A percentile compares a stretch with the other conserved stretches of the same genome.
phyloP scores from a whole-genome alignment of 2,797 vertebrate species.

The Oreortyx pictus region DNA sequence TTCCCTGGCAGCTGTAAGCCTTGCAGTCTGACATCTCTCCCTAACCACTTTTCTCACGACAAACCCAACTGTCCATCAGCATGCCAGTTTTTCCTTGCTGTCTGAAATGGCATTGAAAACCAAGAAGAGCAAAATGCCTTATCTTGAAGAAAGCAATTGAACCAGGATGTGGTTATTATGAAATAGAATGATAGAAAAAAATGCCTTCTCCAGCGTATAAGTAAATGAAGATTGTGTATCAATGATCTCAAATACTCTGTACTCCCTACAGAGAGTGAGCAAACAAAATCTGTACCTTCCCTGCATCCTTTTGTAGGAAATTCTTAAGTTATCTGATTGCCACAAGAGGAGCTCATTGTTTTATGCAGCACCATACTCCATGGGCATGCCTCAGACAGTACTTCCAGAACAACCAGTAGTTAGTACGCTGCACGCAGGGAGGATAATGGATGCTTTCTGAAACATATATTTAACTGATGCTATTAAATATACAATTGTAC shows the following conservation, averaged over 20 bases:
- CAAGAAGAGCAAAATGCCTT: background rate
- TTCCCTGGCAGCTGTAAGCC: background rate
- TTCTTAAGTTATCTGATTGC: background rate
- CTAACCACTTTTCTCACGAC: background rate
- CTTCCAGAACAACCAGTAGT: background rate
- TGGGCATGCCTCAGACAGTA: background rate
- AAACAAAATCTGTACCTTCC: background rate
- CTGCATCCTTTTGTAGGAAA: background rate
- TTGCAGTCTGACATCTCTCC: background rate
- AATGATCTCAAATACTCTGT: background rate
- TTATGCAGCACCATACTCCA: background rate
- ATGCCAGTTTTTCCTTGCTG: background rate
- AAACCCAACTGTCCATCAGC: background rate
- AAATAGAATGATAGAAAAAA: constrained; percentile 16
- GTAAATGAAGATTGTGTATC: background rate
- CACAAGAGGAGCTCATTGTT: background rate
- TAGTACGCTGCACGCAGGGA: background rate
- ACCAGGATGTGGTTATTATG: background rate
- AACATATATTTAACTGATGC: constrained; percentile 35
- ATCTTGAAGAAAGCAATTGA: background rate
- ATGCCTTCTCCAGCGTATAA: background rate
- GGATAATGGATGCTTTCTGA: constrained; percentile 39
- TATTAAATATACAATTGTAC: background rate
- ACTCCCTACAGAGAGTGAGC: rapidly evolving
- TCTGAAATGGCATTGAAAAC: background rate